phyloP scores from a whole-genome alignment of 2,113 vertebrate genomes.

The Toxotes chatareus region DNA sequence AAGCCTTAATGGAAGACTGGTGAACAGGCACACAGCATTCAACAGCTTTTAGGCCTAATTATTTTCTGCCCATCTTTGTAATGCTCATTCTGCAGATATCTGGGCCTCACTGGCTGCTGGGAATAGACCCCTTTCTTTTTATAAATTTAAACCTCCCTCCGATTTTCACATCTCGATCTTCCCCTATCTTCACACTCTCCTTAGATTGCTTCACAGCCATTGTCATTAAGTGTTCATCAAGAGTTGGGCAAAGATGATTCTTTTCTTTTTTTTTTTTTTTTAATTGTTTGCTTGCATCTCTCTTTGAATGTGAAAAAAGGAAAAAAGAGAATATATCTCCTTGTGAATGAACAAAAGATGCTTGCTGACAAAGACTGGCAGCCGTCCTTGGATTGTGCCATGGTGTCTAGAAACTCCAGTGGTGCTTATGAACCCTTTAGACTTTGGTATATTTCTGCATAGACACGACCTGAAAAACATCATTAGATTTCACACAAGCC shows the following conservation, averaged over 20 bases:
- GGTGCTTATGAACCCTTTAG: too few relatives aligned
- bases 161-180: constrained; percentile 13
- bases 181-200: constrained; percentile 15
- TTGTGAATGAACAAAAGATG: constrained; percentile 57
- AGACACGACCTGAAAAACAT: too few relatives aligned
- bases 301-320: neutral
- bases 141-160: constrained; percentile 1
- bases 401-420: constrained; percentile 37
- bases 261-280: neutral
- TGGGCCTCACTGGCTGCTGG: constrained; percentile 32
- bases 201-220: constrained; percentile 38
- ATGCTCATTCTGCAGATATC: constrained; percentile 45
- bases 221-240: constrained; percentile 44
- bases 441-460: too few relatives aligned
- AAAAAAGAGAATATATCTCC: constrained; percentile 23
- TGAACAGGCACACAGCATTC: constrained; percentile 54
- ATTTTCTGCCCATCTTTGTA: constrained; percentile 59
- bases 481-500: too few relatives aligned
- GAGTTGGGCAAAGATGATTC: neutral
- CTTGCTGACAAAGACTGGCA: constrained; percentile 36
- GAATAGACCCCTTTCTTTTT: constrained; percentile 21
- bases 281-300: constrained; percentile 14
- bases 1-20: constrained; percentile 62
- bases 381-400: constrained; percentile 53
- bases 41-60: constrained; percentile 69